Evolutionary conservation across 2,888 invertebrate species (phyloP).

Genomic region (Sarcophaga carnaria): DNA sequence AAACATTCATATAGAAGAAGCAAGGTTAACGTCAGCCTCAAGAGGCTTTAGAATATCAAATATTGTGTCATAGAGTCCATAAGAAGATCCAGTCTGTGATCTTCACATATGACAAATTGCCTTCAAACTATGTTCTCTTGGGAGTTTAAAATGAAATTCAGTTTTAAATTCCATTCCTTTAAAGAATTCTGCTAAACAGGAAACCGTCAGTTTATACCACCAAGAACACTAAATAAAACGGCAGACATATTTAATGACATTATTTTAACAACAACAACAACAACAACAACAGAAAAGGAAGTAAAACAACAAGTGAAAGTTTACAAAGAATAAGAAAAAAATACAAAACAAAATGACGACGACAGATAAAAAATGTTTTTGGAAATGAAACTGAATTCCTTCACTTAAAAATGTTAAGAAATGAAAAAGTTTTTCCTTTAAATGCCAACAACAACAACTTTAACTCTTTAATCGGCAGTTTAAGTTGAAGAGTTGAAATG

Average conservation of each 20-base stretch:
- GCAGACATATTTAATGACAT: conserved; percentile 66
- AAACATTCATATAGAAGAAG: too few relatives aligned
- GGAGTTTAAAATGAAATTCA: too few relatives aligned
- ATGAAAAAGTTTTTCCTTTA: background rate
- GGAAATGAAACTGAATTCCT: conserved; percentile 29
- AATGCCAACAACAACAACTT: background rate
- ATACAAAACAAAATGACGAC: conserved; percentile 23
- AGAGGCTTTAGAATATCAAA: too few relatives aligned
- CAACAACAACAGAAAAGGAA: conserved; percentile 7
- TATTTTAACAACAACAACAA: conserved; percentile 52
- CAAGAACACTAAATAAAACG: conserved; percentile 49
- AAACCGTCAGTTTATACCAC: background rate
- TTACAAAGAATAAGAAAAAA: conserved; percentile 43
- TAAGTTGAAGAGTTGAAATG: conserved; percentile 34
- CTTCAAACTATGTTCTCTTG: too few relatives aligned
- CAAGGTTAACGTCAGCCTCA: too few relatives aligned
- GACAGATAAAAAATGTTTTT: conserved; percentile 26
- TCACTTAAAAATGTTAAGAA: conserved; percentile 7
- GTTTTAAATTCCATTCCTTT: too few relatives aligned
- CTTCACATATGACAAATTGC: too few relatives aligned
- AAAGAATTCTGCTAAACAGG: too few relatives aligned
- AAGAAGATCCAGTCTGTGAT: too few relatives aligned
- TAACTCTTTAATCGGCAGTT: conserved; percentile 56
- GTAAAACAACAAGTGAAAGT: conserved; percentile 64
- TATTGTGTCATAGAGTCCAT: too few relatives aligned